A percentile compares a stretch with the other conserved stretches of the same genome.
Conservation (phyloP, 2,113 vertebrate genomes). For the Alligator mississippiensis region DNA sequence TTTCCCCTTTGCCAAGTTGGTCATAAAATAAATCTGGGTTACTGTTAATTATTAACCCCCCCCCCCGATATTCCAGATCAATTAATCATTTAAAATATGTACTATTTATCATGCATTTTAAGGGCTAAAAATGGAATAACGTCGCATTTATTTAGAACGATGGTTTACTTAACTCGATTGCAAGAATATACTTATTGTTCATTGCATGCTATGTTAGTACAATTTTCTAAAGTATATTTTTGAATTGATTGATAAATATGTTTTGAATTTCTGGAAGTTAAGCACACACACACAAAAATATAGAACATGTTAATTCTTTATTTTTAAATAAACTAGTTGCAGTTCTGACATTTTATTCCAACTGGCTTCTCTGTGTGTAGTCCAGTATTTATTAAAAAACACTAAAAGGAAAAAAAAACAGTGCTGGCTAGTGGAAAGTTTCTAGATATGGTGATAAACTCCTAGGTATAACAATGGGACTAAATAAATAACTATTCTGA, state of each 20-base stretch:
- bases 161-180: neutral
- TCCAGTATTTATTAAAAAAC: neutral
- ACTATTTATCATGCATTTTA: neutral
- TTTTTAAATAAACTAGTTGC: neutral
- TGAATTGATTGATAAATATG: fast-evolving
- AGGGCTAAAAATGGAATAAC: neutral
- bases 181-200: neutral
- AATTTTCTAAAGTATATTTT: neutral
- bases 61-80: neutral
- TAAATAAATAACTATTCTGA: neutral
- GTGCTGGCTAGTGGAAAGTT: neutral
- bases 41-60: neutral
- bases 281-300: neutral
- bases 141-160: neutral
- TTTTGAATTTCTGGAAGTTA: neutral
- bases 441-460: neutral
- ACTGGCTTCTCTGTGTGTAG: neutral
- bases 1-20: neutral
- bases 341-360: neutral
- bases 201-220: neutral
- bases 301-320: neutral
- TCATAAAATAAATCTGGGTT: neutral
- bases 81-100: neutral
- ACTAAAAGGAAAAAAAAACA: neutral
- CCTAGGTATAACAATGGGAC: neutral